phyloP scores from a whole-genome alignment of 2,888 invertebrate genomes.

The Allolobophora icterica region DNA sequence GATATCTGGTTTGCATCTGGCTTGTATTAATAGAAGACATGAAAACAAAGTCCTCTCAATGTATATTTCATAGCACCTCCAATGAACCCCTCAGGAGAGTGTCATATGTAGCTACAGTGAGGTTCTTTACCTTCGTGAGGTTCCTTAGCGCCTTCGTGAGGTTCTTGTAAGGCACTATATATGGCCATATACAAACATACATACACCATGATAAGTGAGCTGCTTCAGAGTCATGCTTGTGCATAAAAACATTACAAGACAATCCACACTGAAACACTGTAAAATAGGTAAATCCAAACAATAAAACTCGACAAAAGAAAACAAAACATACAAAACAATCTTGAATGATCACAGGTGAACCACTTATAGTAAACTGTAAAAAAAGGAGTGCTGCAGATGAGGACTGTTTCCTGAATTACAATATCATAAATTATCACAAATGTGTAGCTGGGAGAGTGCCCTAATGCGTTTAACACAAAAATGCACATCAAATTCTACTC shows the following conservation, averaged over 20 bases:
- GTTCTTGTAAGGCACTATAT: no score
- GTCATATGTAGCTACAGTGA: no score
- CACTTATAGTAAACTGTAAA: background rate
- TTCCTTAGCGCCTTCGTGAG: no score
- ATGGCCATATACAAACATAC: no score
- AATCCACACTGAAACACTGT: background rate
- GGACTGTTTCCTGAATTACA: background rate
- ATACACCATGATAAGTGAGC: background rate
- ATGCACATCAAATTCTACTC: background rate
- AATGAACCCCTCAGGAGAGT: no score
- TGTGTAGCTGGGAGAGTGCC: background rate
- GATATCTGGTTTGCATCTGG: background rate
- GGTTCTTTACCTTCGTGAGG: no score
- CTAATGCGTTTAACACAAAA: background rate
- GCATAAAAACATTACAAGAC: background rate
- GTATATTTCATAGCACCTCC: background rate
- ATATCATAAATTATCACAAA: background rate
- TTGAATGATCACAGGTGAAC: background rate
- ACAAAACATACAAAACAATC: background rate
- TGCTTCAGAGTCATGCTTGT: background rate
- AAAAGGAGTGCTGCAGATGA: background rate
- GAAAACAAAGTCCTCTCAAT: background rate
- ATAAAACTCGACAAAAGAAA: background rate
- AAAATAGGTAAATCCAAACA: background rate
- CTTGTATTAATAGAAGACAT: background rate